Evolutionary conservation across 1,140 invertebrate species (phyloP), one percentile per base, ranked within the genome.

Genomic region (Sogatella furcifera): DNA sequence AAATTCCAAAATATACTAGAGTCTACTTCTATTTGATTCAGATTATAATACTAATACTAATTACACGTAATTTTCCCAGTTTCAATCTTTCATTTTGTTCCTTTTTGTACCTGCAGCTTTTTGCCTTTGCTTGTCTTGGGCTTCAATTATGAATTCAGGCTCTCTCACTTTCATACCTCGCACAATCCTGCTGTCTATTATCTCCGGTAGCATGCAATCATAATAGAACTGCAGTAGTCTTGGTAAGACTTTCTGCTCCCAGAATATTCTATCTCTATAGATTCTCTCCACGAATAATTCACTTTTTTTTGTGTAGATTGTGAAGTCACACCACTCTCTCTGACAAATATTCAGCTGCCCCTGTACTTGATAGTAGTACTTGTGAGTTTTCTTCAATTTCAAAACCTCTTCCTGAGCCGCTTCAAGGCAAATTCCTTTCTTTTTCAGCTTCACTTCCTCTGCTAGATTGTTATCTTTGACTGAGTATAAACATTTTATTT

Each of bases 141-240:
- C 41, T 41, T 38, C 38, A 19, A 41, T 19, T 41, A 57, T 57
- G 10, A 57, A 57, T 6, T 57, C 15, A 57, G 55, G 53, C 24
- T 55, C 53, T 55, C 24, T 55, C 34, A 55, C 34, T 38, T 10
- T 3, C 34, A 38, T 13, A 38, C 34, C 34, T 38, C 34, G 8
- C 5, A 38, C 34, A 15, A 21, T 55, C 14, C 24, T 10, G 19
- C 53, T 55, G 2, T 55, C 21, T 21, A 55, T 15, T 24, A 55
- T 55, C 14, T 55, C 53, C 14, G 21, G 53, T n/a, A 55, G 53
- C 17, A 55, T 55, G 28, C 53, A n/a, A 5, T 28, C 8, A 13
- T 38, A 2, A 38, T 38, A 38, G 11, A 38, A 38, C 34, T 38
- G 34, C 9, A 38, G 34, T 11, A 38, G 34, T 38, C 11, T 38